Evolutionary conservation across 2,888 invertebrate genomes (phyloP).

Genomic region (Napeogenes inachia): DNA sequence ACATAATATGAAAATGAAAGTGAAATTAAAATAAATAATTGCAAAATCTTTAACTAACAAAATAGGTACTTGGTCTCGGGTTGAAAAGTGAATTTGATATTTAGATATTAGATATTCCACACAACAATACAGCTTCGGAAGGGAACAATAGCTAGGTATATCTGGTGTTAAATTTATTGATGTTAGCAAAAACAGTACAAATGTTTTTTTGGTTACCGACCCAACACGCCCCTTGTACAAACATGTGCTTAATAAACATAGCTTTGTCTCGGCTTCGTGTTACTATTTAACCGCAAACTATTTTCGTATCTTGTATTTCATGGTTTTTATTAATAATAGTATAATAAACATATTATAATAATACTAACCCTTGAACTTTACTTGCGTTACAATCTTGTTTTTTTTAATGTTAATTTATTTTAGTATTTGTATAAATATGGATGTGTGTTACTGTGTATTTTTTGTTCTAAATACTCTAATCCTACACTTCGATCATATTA

Average conservation of each 20-base stretch:
- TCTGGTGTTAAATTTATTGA: constrained; percentile 40
- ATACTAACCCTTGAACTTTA: too few species aligned
- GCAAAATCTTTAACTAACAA: background rate
- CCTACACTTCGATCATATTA: too few species aligned
- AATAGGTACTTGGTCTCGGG: background rate
- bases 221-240: constrained; percentile 26
- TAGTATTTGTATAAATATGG: too few species aligned
- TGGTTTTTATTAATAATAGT: background rate
- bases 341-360: too few species aligned
- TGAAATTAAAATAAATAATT: too few species aligned
- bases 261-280: constrained; percentile 15
- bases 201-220: constrained; percentile 37
- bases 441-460: too few species aligned
- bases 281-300: constrained; percentile 16
- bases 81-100: constrained; percentile 2
- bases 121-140: constrained; percentile 22
- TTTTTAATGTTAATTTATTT: too few species aligned
- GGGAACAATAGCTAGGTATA: constrained; percentile 31
- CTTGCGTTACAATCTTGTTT: too few species aligned
- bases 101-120: constrained; percentile 17
- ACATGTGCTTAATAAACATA: constrained; percentile 14
- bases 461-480: too few species aligned
- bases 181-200: constrained; percentile 39
- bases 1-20: too few species aligned
- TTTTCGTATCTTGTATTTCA: background rate